These are phyloP conservation scores for Acanthurus leucopareius DNA, from an alignment of 2,797 vertebrate species.

Conservation along the genomic window DNA sequence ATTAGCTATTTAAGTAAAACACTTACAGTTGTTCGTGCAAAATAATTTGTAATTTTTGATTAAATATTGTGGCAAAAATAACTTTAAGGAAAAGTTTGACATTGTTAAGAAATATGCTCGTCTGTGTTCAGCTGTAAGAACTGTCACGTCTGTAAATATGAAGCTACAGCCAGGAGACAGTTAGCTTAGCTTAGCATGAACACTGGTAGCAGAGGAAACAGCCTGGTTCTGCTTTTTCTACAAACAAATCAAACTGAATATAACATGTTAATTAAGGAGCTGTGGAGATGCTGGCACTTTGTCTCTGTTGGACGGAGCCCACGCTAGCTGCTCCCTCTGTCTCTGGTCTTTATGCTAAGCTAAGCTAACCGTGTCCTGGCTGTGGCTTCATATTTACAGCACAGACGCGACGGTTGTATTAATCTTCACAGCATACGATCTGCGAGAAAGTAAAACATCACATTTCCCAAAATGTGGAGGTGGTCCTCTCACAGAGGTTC, in stretches of 20 bases:
- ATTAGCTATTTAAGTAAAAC: neutral
- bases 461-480: neutral
- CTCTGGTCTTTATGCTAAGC: slow-evolving; percentile 1
- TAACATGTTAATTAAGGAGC: no score
- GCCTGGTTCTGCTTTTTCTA: no score
- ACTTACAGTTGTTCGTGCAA: neutral
- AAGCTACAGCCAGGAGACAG: neutral
- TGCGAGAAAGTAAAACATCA: neutral
- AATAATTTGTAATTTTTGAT: neutral
- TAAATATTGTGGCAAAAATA: neutral
- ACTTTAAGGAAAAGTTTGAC: neutral
- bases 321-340: no score
- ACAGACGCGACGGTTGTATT: neutral
- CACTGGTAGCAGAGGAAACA: no score
- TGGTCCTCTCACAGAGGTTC: neutral
- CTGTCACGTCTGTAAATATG: neutral
- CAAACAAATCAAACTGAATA: no score
- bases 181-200: neutral
- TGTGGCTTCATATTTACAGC: neutral
- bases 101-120: neutral
- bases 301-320: no score
- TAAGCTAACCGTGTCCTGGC: neutral
- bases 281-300: no score
- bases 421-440: neutral
- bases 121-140: neutral